phyloP scores from a whole-genome alignment of 1,140 invertebrate species.

The Galleria mellonella region DNA sequence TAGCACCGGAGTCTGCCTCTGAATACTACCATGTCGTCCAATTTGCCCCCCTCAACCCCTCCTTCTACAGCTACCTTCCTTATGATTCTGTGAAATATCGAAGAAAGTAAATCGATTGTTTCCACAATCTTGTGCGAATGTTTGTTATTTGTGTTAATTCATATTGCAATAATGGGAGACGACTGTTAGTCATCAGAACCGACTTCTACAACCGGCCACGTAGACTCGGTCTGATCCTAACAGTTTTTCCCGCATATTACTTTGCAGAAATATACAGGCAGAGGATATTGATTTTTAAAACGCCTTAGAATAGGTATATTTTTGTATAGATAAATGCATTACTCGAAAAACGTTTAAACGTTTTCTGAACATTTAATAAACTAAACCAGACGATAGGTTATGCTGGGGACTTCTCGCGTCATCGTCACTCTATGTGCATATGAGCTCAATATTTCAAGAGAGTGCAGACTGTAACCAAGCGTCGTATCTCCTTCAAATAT shows the following conservation, averaged over 20 bases:
- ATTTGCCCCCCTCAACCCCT: slow-evolving; percentile 74
- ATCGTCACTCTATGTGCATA: slow-evolving; percentile 3
- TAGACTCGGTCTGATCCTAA: slow-evolving; percentile 26
- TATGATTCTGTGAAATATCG: slow-evolving; percentile 62
- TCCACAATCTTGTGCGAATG: slow-evolving; percentile 26
- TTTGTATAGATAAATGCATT: slow-evolving; percentile 32
- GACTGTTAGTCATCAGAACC: slow-evolving; percentile 18
- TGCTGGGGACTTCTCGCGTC: slow-evolving; percentile 47
- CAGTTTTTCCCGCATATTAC: too few relatives aligned
- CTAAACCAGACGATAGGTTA: slow-evolving; percentile 9
- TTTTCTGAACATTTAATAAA: not conserved
- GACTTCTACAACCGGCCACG: slow-evolving; percentile 58
- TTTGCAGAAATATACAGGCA: too few relatives aligned
- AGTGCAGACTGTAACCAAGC: too few relatives aligned
- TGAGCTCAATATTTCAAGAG: too few relatives aligned
- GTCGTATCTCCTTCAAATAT: slow-evolving; percentile 10
- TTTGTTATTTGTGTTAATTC: slow-evolving; percentile 22
- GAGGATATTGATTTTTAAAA: slow-evolving; percentile 27
- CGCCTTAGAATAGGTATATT: slow-evolving; percentile 39
- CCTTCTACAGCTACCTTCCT: slow-evolving; percentile 77
- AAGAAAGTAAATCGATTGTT: slow-evolving; percentile 37
- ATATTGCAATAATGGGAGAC: slow-evolving; percentile 10
- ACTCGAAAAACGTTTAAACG: slow-evolving; percentile 17
- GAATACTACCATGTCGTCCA: slow-evolving; percentile 77
- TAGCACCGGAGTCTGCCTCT: slow-evolving; percentile 80